phyloP scores from a whole-genome alignment of 2,888 invertebrate genomes.

The Napeogenes sylphis region DNA sequence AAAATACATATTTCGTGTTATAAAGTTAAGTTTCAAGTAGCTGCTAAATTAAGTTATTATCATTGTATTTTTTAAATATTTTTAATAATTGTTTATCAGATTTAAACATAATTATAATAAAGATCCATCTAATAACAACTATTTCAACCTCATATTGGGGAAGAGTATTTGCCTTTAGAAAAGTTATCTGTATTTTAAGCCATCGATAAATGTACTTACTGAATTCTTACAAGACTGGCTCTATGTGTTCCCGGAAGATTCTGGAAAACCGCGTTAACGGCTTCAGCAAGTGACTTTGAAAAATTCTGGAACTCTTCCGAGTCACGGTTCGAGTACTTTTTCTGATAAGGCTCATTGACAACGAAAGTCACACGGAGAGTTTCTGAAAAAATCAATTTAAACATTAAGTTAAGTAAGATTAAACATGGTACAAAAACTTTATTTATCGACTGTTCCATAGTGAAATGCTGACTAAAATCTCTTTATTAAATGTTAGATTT shows the following conservation, averaged over 20 bases:
- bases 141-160: background rate
- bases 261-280: conserved; percentile 78
- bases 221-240: conserved; percentile 81
- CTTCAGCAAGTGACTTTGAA: conserved; percentile 76
- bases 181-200: background rate
- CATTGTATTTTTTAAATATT: background rate
- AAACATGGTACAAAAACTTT: too few relatives aligned
- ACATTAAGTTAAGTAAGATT: too few relatives aligned
- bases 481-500: too few relatives aligned
- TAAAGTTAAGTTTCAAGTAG: background rate
- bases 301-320: conserved; percentile 78
- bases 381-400: conserved; percentile 46
- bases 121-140: background rate
- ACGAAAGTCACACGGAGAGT: conserved; percentile 75
- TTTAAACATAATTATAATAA: too few relatives aligned
- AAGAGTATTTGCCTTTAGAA: background rate
- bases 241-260: conserved; percentile 75
- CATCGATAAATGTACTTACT: conserved; percentile 73
- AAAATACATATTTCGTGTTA: conserved; percentile 32
- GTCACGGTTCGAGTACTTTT: conserved; percentile 77
- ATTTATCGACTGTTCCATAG: too few relatives aligned
- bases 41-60: background rate
- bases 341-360: conserved; percentile 79
- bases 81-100: too few relatives aligned
- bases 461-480: too few relatives aligned